Percentiles rank a stretch among this genome's conserved stretches.
These are phyloP conservation scores for Epinephelus lanceolatus DNA, from an alignment of 2,113 vertebrate species.

Conservation along the genomic window DNA sequence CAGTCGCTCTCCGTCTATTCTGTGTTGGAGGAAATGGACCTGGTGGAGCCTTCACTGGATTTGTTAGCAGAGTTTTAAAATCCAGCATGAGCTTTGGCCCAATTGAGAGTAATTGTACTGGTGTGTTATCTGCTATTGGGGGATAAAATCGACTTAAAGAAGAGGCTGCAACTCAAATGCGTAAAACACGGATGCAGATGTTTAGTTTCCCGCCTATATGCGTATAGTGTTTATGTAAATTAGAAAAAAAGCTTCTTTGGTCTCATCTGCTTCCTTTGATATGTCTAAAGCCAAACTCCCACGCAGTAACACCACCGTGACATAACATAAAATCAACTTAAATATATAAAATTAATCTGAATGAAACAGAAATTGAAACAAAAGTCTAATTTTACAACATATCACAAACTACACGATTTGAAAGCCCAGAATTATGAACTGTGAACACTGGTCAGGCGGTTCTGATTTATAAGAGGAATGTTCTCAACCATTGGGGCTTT, in stretches of 20 bases:
- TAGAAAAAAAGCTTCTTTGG: background rate
- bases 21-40: conserved; percentile 48
- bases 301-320: background rate
- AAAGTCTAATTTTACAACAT: background rate
- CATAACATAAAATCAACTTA: background rate
- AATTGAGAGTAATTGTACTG: background rate
- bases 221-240: background rate
- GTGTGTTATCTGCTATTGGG: background rate
- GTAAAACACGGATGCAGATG: conserved; percentile 4
- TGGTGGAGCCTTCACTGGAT: conserved; percentile 37
- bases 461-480: background rate
- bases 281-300: background rate
- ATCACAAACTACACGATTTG: background rate
- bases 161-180: background rate
- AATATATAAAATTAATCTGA: background rate
- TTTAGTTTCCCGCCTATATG: conserved; percentile 1
- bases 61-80: conserved; percentile 21
- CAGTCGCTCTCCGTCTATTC: conserved; percentile 54
- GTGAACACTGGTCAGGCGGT: background rate
- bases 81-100: background rate
- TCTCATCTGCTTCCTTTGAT: background rate
- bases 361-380: background rate
- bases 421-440: background rate
- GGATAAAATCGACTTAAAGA: background rate
- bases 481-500: background rate